Conservation (phyloP, 2,113 vertebrate genomes). For the Picathartes gymnocephalus region DNA sequence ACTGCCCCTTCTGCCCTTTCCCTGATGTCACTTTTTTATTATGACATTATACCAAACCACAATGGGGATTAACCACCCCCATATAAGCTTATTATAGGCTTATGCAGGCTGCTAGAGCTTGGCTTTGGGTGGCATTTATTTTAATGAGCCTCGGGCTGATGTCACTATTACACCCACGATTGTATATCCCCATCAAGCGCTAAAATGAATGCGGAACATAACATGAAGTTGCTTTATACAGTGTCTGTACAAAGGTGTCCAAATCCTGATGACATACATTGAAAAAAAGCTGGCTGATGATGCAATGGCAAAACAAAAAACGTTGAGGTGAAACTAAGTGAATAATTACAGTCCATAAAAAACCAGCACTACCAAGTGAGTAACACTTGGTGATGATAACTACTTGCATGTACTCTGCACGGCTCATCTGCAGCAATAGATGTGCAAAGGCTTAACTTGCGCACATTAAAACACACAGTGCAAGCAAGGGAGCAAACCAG, state of each 20-base stretch:
- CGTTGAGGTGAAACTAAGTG: not conserved
- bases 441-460: not conserved
- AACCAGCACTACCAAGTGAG: not conserved
- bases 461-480: not conserved
- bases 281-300: not conserved
- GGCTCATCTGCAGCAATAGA: not conserved
- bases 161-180: not conserved
- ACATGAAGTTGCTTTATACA: not conserved
- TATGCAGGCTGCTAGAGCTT: slow-evolving; percentile 37
- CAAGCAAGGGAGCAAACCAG: not conserved
- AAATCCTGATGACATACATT: not conserved
- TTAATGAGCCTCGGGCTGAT: slow-evolving; percentile 18
- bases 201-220: not conserved
- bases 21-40: slow-evolving; percentile 55
- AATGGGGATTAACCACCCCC: slow-evolving; percentile 41
- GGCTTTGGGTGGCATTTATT: slow-evolving; percentile 27
- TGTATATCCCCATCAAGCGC: not conserved
- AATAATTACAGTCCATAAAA: not conserved
- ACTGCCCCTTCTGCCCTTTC: slow-evolving; percentile 33
- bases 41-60: slow-evolving; percentile 50
- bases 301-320: slow-evolving; percentile 8
- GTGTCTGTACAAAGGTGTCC: not conserved
- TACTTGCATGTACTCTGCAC: not conserved
- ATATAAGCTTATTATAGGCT: slow-evolving; percentile 57
- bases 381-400: not conserved